phyloP scores from a whole-genome alignment of 2,797 vertebrate genomes.

The Harpagifer antarcticus region DNA sequence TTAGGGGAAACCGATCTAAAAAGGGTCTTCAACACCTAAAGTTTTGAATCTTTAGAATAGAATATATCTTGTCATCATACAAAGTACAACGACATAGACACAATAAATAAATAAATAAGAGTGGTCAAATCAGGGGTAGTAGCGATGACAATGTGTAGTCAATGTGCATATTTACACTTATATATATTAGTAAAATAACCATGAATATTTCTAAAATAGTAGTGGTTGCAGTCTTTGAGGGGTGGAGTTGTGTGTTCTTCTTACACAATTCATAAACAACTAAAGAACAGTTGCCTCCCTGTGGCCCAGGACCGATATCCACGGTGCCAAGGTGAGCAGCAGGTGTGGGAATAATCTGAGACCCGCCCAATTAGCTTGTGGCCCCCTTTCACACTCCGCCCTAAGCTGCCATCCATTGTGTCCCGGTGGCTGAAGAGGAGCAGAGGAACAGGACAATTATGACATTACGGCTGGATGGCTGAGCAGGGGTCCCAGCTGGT shows the following conservation, averaged over 20 bases:
- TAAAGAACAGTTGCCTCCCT: slow-evolving; percentile 41
- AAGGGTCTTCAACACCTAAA: too few relatives aligned
- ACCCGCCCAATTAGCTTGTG: slow-evolving; percentile 63
- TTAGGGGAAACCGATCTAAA: neutral
- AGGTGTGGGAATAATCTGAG: slow-evolving; percentile 82
- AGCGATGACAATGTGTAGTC: too few relatives aligned
- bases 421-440: slow-evolving; percentile 64
- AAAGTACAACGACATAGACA: too few relatives aligned
- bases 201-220: too few relatives aligned
- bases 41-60: too few relatives aligned
- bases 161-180: too few relatives aligned
- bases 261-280: neutral
- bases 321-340: slow-evolving; percentile 68
- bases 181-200: too few relatives aligned
- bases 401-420: slow-evolving; percentile 74
- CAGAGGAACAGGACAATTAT: slow-evolving; percentile 80
- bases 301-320: slow-evolving; percentile 36
- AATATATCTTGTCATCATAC: too few relatives aligned
- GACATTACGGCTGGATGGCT: slow-evolving; percentile 82
- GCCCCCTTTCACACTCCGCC: slow-evolving; percentile 59
- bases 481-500: slow-evolving; percentile 80
- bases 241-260: neutral
- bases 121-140: neutral
- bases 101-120: neutral
- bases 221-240: too few relatives aligned